These are phyloP conservation scores for Chrysopa pallens DNA, from an alignment of 1,140 invertebrate genomes.

Conservation along the genomic window DNA sequence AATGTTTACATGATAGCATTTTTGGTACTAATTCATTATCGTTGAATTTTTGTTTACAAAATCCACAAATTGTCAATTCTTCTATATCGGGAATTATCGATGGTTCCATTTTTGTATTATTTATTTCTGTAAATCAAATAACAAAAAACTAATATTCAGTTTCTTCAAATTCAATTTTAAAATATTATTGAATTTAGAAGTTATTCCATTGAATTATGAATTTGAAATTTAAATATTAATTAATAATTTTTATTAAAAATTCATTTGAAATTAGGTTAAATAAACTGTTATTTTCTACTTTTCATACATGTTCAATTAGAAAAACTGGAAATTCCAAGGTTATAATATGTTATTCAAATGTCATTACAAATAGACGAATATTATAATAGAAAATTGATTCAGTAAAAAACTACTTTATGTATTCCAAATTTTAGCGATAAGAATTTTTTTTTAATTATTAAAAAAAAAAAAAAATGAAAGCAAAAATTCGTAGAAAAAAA, in stretches of 20 bases:
- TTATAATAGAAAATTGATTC: too few species aligned
- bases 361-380: background rate
- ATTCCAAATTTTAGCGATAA: too few species aligned
- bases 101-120: constrained; percentile 23
- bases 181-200: background rate
- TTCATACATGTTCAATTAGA: background rate
- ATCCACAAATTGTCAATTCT: constrained; percentile 47
- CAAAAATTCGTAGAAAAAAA: too few species aligned
- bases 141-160: too few species aligned
- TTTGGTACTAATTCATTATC: constrained; percentile 49
- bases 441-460: too few species aligned
- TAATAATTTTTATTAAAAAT: background rate
- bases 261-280: too few species aligned
- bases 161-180: too few species aligned
- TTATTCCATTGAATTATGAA: background rate
- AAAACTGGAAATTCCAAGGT: background rate
- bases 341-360: background rate
- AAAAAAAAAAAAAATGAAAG: too few species aligned
- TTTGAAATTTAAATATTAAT: background rate
- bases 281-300: background rate
- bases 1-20: constrained; percentile 54
- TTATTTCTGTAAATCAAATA: background rate
- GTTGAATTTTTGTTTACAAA: constrained; percentile 49
- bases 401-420: too few species aligned
- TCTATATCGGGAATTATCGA: constrained; percentile 40